Percentiles rank a stretch among this genome's conserved stretches.
phyloP scores from a whole-genome alignment of 2,888 invertebrate genomes.

The Lissocephala sabroskyi region DNA sequence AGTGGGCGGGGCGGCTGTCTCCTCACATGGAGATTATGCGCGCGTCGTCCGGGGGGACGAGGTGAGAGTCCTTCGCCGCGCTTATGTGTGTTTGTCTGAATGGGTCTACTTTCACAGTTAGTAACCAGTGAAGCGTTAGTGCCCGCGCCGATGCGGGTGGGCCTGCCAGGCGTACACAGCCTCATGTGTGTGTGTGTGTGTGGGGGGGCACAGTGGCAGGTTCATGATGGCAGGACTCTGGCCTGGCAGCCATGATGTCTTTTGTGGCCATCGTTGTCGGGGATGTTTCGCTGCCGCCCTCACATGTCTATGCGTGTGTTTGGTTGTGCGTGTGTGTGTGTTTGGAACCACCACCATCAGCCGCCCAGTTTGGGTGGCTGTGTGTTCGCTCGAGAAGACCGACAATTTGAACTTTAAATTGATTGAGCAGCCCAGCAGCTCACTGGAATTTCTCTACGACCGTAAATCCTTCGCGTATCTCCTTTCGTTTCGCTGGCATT shows the following conservation, averaged over 20 bases:
- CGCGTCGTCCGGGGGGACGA: slow-evolving; percentile 1
- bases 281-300: slow-evolving; percentile 36
- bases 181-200: too few species aligned
- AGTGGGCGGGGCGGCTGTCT: not conserved
- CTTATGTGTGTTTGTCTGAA: slow-evolving; percentile 36
- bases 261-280: slow-evolving; percentile 65
- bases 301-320: not conserved
- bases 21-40: slow-evolving; percentile 19
- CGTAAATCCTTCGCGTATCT: too few species aligned
- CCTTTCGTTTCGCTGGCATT: too few species aligned
- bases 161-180: not conserved
- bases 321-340: slow-evolving; percentile 1
- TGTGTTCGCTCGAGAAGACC: not conserved
- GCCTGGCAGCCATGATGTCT: slow-evolving; percentile 67
- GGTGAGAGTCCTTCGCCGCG: slow-evolving; percentile 2
- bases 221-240: slow-evolving; percentile 8
- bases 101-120: slow-evolving; percentile 43
- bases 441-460: too few species aligned
- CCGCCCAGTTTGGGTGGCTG: not conserved
- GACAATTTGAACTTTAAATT: not conserved
- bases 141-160: slow-evolving; percentile 5
- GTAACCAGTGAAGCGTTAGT: slow-evolving; percentile 55
- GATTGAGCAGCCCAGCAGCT: too few species aligned
- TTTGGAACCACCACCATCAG: not conserved
- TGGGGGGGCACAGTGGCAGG: too few species aligned